Evolutionary conservation across 1,140 invertebrate species (phyloP).

Genomic region (Notospermus geniculatus): DNA sequence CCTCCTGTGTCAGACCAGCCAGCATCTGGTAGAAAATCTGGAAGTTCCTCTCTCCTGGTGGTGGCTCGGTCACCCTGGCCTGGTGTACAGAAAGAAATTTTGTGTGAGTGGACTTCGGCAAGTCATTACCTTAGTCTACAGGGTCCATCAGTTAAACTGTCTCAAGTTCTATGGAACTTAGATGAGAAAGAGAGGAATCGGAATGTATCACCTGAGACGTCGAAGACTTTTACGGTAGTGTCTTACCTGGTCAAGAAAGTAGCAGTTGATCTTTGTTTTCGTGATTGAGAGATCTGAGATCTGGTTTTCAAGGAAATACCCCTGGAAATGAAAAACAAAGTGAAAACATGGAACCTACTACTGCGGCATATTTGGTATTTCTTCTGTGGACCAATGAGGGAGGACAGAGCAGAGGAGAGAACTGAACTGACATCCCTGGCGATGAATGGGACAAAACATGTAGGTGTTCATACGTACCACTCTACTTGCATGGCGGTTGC

Average conservation of each 20-base stretch:
- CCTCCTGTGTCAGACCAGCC: constrained; percentile 81
- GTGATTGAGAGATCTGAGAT: constrained; percentile 93
- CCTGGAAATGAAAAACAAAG: constrained; percentile 59
- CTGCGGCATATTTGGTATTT: too few relatives aligned
- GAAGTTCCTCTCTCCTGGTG: constrained; percentile 89
- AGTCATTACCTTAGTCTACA: constrained; percentile 1
- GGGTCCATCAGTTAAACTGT: background rate
- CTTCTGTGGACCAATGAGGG: too few relatives aligned
- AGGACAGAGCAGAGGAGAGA: too few relatives aligned
- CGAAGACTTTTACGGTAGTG: too few relatives aligned
- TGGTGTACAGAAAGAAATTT: too few relatives aligned
- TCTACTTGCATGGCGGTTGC: constrained; percentile 89
- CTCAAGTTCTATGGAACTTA: too few relatives aligned
- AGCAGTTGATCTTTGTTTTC: constrained; percentile 93
- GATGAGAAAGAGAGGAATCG: too few relatives aligned
- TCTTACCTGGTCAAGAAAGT: constrained; percentile 73
- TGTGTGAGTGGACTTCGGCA: too few relatives aligned
- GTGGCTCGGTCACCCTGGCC: constrained; percentile 81
- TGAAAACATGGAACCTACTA: too few relatives aligned
- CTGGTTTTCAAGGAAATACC: constrained; percentile 94
- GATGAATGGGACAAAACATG: too few relatives aligned
- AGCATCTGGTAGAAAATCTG: constrained; percentile 98
- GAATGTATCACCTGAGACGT: too few relatives aligned
- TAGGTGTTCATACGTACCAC: constrained; percentile 84
- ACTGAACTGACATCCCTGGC: too few relatives aligned